phyloP scores from a whole-genome alignment of 2,888 invertebrate species.

The Drosophila yooni region DNA sequence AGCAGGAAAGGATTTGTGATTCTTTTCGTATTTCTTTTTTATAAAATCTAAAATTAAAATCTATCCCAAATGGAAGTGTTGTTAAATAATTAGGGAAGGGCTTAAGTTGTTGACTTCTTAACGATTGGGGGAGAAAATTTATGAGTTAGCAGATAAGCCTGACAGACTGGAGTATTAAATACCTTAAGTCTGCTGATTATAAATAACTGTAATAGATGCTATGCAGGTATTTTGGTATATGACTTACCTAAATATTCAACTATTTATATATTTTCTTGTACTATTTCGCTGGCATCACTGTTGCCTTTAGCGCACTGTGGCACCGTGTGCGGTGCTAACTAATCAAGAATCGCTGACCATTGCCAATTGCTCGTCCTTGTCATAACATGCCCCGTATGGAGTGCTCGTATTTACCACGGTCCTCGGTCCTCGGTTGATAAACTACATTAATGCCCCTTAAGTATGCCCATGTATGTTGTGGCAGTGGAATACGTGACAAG shows the following conservation, averaged over 20 bases:
- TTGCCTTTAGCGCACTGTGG: constrained; percentile 8
- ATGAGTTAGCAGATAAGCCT: neutral
- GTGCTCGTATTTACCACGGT: constrained; percentile 32
- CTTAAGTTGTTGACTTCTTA: neutral
- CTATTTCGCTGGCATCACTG: constrained; percentile 24
- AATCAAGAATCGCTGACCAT: constrained; percentile 47
- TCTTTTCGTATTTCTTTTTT: neutral
- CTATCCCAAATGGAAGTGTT: neutral
- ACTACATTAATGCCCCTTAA: constrained; percentile 80
- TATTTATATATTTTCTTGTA: neutral
- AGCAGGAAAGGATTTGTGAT: constrained; percentile 27
- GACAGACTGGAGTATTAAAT: no score
- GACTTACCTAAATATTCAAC: neutral
- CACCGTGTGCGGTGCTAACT: constrained; percentile 55
- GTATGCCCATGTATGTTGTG: constrained; percentile 71
- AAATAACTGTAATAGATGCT: neutral
- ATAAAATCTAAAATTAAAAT: constrained; percentile 6
- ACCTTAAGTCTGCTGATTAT: neutral
- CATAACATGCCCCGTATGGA: constrained; percentile 45
- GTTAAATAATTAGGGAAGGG: neutral
- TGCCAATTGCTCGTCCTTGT: constrained; percentile 54
- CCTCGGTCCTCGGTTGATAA: constrained; percentile 65
- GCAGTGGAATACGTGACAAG: constrained; percentile 72
- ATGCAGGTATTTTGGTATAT: neutral
- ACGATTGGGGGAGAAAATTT: neutral